Conservation (phyloP, 2,888 invertebrate species). For the Cerceris ruficornis region DNA sequence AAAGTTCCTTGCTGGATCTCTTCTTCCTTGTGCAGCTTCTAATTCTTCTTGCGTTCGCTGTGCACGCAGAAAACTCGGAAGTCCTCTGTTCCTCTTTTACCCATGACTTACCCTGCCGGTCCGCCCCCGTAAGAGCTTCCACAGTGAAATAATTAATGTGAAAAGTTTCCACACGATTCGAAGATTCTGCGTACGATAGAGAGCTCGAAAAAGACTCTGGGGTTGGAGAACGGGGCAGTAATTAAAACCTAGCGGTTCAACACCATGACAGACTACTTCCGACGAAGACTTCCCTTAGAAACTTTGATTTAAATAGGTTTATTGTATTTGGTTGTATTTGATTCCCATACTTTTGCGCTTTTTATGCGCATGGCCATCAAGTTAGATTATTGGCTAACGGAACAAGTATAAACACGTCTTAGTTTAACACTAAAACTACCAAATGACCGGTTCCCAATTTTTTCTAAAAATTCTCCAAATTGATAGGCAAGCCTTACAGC, state of each 20-base stretch:
- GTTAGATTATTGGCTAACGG: too few species aligned
- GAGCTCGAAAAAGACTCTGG: slow-evolving; percentile 44
- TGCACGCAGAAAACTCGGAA: slow-evolving; percentile 24
- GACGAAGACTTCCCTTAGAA: too few species aligned
- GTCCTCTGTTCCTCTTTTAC: neutral
- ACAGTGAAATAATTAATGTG: slow-evolving; percentile 68
- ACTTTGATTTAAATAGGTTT: too few species aligned
- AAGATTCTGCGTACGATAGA: slow-evolving; percentile 49
- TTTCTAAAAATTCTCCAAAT: too few species aligned
- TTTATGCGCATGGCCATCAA: too few species aligned
- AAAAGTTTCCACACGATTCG: slow-evolving; percentile 59
- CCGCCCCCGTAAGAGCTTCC: slow-evolving; percentile 16
- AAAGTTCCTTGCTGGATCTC: slow-evolving; percentile 21
- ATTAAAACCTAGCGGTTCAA: slow-evolving; percentile 65
- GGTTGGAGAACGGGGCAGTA: slow-evolving; percentile 64
- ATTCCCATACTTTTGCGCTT: too few species aligned
- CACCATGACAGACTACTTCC: neutral
- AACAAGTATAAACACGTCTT: too few species aligned
- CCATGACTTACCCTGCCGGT: neutral
- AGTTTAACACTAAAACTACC: too few species aligned
- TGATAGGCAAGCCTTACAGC: too few species aligned
- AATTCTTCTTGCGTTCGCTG: slow-evolving; percentile 30
- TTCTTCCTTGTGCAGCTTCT: slow-evolving; percentile 29
- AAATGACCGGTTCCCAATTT: too few species aligned
- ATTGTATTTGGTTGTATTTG: too few species aligned